These are phyloP conservation scores for Drosophila navojoa DNA, from an alignment of 1,140 invertebrate genomes.

Conservation along the genomic window DNA sequence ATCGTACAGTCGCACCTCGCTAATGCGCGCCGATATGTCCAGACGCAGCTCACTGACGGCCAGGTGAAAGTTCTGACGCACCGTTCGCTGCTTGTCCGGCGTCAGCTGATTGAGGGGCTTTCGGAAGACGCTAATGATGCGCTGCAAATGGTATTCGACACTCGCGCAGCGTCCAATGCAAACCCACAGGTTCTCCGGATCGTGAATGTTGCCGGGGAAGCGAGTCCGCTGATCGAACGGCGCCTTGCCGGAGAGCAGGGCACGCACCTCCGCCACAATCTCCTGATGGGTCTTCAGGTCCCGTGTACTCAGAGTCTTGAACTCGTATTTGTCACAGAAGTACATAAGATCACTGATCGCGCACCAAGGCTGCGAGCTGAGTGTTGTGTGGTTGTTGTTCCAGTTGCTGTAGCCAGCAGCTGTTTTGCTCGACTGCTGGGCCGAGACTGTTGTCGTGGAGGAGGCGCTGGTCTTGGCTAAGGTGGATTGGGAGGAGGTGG, in stretches of 20 bases:
- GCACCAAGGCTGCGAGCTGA: slow-evolving; percentile 70
- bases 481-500: not conserved
- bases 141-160: slow-evolving; percentile 76
- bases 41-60: slow-evolving; percentile 75
- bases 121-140: slow-evolving; percentile 72
- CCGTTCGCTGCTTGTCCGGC: slow-evolving; percentile 71
- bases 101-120: slow-evolving; percentile 71
- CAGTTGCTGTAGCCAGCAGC: slow-evolving; percentile 70
- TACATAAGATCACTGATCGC: slow-evolving; percentile 78
- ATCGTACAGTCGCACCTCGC: slow-evolving; percentile 74
- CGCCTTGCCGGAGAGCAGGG: slow-evolving; percentile 58
- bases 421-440: slow-evolving; percentile 30
- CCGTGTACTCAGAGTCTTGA: slow-evolving; percentile 63
- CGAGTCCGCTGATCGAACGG: slow-evolving; percentile 74
- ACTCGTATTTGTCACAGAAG: slow-evolving; percentile 82
- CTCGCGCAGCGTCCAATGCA: slow-evolving; percentile 77
- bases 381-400: slow-evolving; percentile 60
- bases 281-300: slow-evolving; percentile 69
- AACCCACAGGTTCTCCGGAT: slow-evolving; percentile 80
- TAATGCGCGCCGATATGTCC: slow-evolving; percentile 78
- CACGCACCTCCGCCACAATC: slow-evolving; percentile 68
- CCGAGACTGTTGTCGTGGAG: slow-evolving; percentile 5
- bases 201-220: slow-evolving; percentile 76
- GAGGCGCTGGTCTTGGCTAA: slow-evolving; percentile 9
- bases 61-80: slow-evolving; percentile 77